Conservation (phyloP, 1,140 invertebrate species). For the Pygmarrhopalites habei region DNA sequence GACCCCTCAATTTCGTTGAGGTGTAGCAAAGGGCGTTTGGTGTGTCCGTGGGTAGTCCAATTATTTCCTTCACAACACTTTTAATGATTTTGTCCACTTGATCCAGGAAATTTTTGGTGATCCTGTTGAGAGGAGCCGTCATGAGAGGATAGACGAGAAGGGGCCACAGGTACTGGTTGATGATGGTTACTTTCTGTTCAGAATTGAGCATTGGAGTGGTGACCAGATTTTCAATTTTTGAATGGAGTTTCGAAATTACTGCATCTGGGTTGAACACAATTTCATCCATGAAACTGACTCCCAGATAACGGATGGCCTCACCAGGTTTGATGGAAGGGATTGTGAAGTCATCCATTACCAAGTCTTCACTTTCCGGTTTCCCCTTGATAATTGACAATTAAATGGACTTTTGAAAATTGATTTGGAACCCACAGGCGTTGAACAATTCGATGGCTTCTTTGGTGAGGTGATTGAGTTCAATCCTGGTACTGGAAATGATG, state of each 20-base stretch:
- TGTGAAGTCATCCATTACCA: too few species aligned
- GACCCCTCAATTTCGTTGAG: not conserved
- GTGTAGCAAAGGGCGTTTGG: not conserved
- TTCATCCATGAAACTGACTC: not conserved
- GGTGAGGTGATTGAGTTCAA: too few species aligned
- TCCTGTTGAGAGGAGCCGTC: not conserved
- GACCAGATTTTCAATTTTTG: not conserved
- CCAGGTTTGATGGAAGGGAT: not conserved
- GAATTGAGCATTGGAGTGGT: not conserved
- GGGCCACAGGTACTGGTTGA: conserved; percentile 4
- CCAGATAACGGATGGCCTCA: not conserved
- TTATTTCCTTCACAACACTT: not conserved
- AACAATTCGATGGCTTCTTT: too few species aligned
- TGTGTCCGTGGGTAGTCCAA: not conserved
- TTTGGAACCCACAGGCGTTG: too few species aligned
- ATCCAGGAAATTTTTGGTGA: not conserved
- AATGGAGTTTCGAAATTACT: not conserved
- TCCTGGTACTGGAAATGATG: too few species aligned
- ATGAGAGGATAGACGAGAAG: not conserved
- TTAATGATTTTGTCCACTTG: not conserved
- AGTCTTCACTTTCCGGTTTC: too few species aligned
- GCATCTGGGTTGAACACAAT: not conserved
- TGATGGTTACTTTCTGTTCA: not conserved
- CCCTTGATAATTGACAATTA: too few species aligned
- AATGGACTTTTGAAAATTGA: too few species aligned